Base-by-base conservation (phyloP, 2,113 vertebrate genomes). In the Semnopithecus entellus region DNA sequence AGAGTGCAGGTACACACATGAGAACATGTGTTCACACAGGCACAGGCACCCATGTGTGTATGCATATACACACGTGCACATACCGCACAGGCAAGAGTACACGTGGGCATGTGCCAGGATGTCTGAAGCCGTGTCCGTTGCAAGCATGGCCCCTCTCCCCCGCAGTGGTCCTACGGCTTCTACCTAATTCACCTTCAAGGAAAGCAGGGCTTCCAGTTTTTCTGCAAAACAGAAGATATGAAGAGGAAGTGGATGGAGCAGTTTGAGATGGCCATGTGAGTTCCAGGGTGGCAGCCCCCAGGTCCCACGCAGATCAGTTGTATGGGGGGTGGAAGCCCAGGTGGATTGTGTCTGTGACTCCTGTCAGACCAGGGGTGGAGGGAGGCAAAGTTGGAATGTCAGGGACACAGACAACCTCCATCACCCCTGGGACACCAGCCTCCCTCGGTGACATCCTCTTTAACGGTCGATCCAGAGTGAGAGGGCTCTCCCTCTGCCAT, bases 211-310 rank as follows among this genome's bases (percentile, higher is more conserved):
- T 99, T 99, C 98, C 99, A 99, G 99, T 99, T 99, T 97, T 99
- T 99, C 98, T 99, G 99, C 98, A 99, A 99, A 98, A 99, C 99
- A 0, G 99, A 99, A 91, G 99, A 99, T 76, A 99, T 99, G 98
- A 99, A 99, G 98, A 98, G 99, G 98, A 99, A 99, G 92, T 99
- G 99, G 99, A 99, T 99, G 99, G 99, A 99, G 98, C 99, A 99
- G 98, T 99, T 99, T 89, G 99, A 99, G 96, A 99, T 99, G 99
- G 99, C 99, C 96, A 99, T 99, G 99, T 99, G 98, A 99, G 99
- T 98, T 23, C 0, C 0, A 0, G 23, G 8, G 0, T 0, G 0
- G 25, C 50, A 9, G n/a, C 9, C 43, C n/a, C 59, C 1, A 11
- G 5, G 57, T 1, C 8, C 55, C 5, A 0, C 2, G 6, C 40